A percentile compares a stretch with the other conserved stretches of the same genome.
Conservation (phyloP, 2,113 vertebrate genomes). For the Caranx ignobilis region DNA sequence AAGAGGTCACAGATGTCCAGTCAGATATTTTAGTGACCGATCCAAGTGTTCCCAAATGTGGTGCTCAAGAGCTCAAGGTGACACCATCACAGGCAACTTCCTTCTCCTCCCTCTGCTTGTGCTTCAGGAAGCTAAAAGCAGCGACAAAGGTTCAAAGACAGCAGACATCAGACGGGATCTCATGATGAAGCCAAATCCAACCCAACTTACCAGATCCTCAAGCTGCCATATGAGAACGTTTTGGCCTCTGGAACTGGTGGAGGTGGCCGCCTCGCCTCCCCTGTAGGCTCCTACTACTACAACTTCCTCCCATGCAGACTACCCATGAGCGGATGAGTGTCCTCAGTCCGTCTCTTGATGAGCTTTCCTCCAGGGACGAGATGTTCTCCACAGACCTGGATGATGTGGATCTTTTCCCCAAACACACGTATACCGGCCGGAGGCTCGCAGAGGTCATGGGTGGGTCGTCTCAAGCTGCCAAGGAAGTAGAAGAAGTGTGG, state of each 20-base stretch:
- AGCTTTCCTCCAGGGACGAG: conserved; percentile 84
- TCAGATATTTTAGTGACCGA: conserved; percentile 45
- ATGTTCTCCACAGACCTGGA: conserved; percentile 85
- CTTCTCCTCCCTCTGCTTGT: conserved; percentile 1
- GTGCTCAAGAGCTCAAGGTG: conserved; percentile 17
- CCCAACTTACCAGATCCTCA: conserved; percentile 72
- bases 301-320: conserved; percentile 75
- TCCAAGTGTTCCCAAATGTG: conserved; percentile 18
- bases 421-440: conserved; percentile 57
- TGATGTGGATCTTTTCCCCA: conserved; percentile 78
- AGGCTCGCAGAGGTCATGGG: not conserved
- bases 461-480: not conserved
- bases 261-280: conserved; percentile 48
- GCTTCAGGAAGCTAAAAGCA: not conserved
- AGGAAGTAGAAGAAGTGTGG: conserved; percentile 48
- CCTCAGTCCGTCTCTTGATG: conserved; percentile 84
- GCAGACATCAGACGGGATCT: conserved; percentile 10
- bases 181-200: conserved; percentile 7
- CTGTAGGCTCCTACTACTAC: conserved; percentile 71
- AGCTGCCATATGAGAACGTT: conserved; percentile 72
- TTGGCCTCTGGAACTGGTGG: conserved; percentile 44
- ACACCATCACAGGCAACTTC: not conserved
- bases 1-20: conserved; percentile 55
- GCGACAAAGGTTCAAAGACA: not conserved
- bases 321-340: conserved; percentile 82